Evolutionary conservation across 2,797 vertebrate species (phyloP), one percentile per base, ranked within the genome.

Genomic region (Onychomys leucogaster): DNA sequence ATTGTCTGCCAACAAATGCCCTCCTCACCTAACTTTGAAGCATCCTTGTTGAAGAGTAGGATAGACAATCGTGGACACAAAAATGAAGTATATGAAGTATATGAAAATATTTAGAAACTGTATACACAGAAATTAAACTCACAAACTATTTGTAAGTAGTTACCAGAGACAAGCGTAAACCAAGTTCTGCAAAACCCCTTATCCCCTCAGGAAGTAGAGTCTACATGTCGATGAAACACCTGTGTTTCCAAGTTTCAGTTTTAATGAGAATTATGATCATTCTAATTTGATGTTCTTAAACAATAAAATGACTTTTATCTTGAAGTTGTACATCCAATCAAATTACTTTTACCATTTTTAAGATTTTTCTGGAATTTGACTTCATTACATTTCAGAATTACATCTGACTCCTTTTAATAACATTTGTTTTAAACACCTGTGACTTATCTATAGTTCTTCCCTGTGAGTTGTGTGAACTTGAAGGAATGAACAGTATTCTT

Each of bases 381-480:
- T 32, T 86, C 3, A 27, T 43, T 59, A 71, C 21, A 52, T 92
- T 81, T 92, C 49, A 89, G 85, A 89, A 76, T 71, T 61, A 32
- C 59, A 46, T 61, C 82, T 95, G 80, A 83, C 52, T 91, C 94
- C 49, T 92, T 49, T 83, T 34, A 80, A 41, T 90, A 41, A 61
- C 29, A 29, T 69, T 93, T 84, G 34, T 71, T 96, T 93, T 32
- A 77, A 94, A 82, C 76, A 57, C 11, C 27, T 94, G 57, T 55
- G 6, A 90, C 27, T 75, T 67, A 75, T 46, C 90, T 65, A 55
- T 73, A 27, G 1, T 7, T 37, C 83, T 85, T 78, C 69, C 37
- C 43, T 61, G 32, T 21, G 57, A 80, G 23, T 25, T 92, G 43
- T 92, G 73, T 90, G 61, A 97, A 92, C 59, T 75, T 61, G 37